phyloP scores from a whole-genome alignment of 1,140 invertebrate genomes.

The Euwallacea fornicatus region DNA sequence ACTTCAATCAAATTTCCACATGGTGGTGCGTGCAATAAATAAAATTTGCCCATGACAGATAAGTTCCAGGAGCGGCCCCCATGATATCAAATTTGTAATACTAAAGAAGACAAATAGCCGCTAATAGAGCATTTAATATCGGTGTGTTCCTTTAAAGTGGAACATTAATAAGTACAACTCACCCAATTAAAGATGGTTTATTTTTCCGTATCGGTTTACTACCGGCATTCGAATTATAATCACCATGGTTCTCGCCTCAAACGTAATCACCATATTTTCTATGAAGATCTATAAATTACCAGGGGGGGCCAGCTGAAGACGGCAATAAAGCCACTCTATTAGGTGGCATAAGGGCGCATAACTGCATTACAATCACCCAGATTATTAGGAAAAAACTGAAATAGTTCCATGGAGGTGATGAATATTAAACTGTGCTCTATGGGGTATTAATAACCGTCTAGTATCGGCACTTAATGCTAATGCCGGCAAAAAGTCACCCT shows the following conservation, averaged over 20 bases:
- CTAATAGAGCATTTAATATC: constrained; percentile 18
- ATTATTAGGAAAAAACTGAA: constrained; percentile 37
- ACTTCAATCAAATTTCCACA: no score
- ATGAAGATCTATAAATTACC: constrained; percentile 33
- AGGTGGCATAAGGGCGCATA: constrained; percentile 37
- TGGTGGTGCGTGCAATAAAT: no score
- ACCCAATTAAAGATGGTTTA: constrained; percentile 9
- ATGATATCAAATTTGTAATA: not conserved
- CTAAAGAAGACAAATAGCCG: not conserved
- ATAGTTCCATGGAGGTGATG: constrained; percentile 36
- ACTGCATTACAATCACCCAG: constrained; percentile 43
- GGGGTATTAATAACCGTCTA: constrained; percentile 24
- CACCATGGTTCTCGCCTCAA: constrained; percentile 20
- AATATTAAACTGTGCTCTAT: constrained; percentile 40
- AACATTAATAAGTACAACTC: constrained; percentile 20
- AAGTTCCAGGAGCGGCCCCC: constrained; percentile 2
- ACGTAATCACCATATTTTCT: constrained; percentile 26
- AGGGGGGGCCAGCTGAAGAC: constrained; percentile 26
- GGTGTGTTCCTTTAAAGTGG: constrained; percentile 8
- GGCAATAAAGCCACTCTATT: constrained; percentile 25
- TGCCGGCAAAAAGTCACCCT: not conserved
- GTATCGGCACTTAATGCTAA: constrained; percentile 18
- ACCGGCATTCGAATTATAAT: constrained; percentile 29
- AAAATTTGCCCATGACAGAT: not conserved
- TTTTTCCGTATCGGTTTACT: constrained; percentile 10